Conservation (phyloP, 2,113 vertebrate species). For the Camelus bactrianus region DNA sequence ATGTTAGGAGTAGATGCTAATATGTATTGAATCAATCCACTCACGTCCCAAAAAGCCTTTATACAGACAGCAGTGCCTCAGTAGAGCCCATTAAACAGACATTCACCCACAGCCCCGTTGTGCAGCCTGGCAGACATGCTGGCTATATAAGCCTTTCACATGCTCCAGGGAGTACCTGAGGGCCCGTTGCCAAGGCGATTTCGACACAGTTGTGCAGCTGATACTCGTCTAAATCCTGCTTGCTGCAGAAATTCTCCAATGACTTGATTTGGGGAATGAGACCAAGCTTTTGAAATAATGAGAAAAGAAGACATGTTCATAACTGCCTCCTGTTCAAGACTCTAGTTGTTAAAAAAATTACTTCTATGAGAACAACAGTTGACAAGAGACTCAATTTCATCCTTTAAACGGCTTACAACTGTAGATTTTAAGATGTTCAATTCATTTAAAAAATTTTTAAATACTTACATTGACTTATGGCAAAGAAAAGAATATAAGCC, state of each 20-base stretch:
- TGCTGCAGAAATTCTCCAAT: slow-evolving; percentile 88
- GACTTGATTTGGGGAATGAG: slow-evolving; percentile 90
- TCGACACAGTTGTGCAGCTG: slow-evolving; percentile 89
- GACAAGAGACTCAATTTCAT: not conserved
- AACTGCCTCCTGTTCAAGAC: not conserved
- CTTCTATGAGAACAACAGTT: not conserved
- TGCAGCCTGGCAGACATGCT: slow-evolving; percentile 92
- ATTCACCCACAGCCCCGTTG: slow-evolving; percentile 90
- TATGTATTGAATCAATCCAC: not conserved
- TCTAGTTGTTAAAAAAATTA: not conserved
- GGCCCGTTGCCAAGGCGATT: slow-evolving; percentile 82
- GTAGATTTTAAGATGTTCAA: slow-evolving; percentile 15
- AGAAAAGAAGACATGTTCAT: slow-evolving; percentile 65
- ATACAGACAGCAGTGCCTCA: not conserved
- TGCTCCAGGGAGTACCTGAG: slow-evolving; percentile 79
- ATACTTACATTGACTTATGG: not conserved
- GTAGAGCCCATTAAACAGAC: not conserved
- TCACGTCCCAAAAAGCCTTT: not conserved
- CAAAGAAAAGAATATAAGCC: not conserved
- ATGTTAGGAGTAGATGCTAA: not conserved
- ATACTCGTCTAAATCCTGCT: slow-evolving; percentile 87
- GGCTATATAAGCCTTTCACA: slow-evolving; percentile 87
- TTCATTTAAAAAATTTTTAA: slow-evolving; percentile 43
- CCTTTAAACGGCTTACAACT: not conserved
- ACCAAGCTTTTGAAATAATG: slow-evolving; percentile 87